Conservation (phyloP, 1,140 invertebrate genomes). For the Araneus ventricosus region DNA sequence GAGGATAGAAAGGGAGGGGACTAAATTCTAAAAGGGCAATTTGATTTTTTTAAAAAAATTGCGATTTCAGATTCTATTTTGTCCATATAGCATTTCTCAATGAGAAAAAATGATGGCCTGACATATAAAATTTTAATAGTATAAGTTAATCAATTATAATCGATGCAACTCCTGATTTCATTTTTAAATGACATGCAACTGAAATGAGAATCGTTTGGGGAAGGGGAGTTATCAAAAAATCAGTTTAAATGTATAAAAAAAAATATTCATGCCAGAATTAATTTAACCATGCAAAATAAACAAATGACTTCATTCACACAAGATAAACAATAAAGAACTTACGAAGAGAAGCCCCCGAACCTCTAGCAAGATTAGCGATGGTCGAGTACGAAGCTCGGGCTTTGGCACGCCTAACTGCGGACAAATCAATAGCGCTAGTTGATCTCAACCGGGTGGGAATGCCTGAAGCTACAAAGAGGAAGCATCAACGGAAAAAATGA, state of each 20-base stretch:
- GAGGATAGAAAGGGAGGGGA: too few relatives aligned
- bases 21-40: too few relatives aligned
- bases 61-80: too few relatives aligned
- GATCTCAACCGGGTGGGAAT: slow-evolving; percentile 85
- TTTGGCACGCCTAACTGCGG: slow-evolving; percentile 91
- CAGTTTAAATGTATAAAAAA: neutral
- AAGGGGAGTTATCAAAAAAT: too few relatives aligned
- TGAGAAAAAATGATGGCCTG: too few relatives aligned
- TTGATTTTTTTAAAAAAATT: too few relatives aligned
- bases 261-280: neutral
- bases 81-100: too few relatives aligned
- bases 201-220: too few relatives aligned
- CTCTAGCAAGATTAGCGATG: slow-evolving; percentile 85
- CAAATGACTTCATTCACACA: neutral
- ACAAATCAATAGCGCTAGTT: slow-evolving; percentile 95
- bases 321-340: slow-evolving; percentile 81
- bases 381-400: slow-evolving; percentile 87
- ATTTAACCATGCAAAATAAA: neutral
- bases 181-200: too few relatives aligned
- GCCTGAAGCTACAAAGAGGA: slow-evolving; percentile 68
- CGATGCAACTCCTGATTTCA: too few relatives aligned
- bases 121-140: too few relatives aligned
- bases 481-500: slow-evolving; percentile 65
- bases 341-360: slow-evolving; percentile 87
- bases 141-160: too few relatives aligned